Base-by-base conservation (phyloP, 1,140 invertebrate species). In the Heliconius melpomene region DNA sequence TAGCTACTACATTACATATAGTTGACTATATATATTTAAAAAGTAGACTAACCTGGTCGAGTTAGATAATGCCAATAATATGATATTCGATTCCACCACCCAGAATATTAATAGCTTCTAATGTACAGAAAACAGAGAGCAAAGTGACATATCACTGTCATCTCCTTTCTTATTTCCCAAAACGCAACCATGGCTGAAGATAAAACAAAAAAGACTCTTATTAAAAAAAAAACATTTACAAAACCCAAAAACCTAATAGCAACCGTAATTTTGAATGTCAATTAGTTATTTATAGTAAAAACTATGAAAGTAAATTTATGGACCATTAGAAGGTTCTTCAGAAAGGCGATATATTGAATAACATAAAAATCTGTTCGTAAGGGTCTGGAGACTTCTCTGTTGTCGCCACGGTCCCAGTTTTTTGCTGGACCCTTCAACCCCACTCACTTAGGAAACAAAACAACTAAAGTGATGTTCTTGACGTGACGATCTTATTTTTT, bases 401-500 rank as follows among this genome's bases (percentile, higher is more conserved):
- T 90, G 90, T 92, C 90, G 88, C 88, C 84, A 86, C 81, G 79
- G 81, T 83, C 82, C 79, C 78, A 80, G 85, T 90, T 93, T 93
- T 93, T 93, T 91, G 89, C 90, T 71, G 32, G 79, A 82, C 86
- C 87, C 80, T 84, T 87, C 88, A 89, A 90, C 88, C 90, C 89
- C 86, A 90, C 89, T 91, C 88, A 88, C 81, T 87, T 86, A 83
- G 82, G 81, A 93, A 89, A 90, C 83, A 89, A 91, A 91, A 89
- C 86, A 89, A 72, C 46, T 40, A 88, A 66, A 91, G 90, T 86
- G 90, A 81, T 89, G 91, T 79, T 20, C 60, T 2, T 23, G 40
- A 66, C 60, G 60, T 66, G 23, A 13, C 5, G 23, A 7, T 26
- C 9, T 66, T 3, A 66, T 5, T 6, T 16, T 26, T 16, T 13